Evolutionary conservation across 2,888 invertebrate genomes (phyloP), one percentile per base, ranked within the genome.

Genomic region (Noctua fimbriata): DNA sequence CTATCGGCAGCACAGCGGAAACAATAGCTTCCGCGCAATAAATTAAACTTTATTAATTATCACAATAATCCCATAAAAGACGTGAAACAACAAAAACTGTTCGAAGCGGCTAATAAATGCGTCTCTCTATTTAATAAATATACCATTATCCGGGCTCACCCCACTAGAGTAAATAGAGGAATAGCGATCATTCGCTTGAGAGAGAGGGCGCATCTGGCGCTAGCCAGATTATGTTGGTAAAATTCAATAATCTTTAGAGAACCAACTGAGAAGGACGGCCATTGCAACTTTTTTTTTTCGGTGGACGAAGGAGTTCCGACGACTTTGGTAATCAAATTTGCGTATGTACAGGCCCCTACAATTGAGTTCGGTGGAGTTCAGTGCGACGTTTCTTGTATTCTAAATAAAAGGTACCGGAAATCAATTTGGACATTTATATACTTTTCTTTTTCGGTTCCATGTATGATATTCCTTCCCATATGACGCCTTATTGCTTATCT

Each of bases 201-300:
- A 92, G 91, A 89, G 89, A 90, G 93, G 94, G 85, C 94, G 86
- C 96, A 95, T 93, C 95, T 96, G 96, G 94, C 93, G 91, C 89
- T 92, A 89, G 92, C 91, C 90, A 93, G 94, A 95, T 96, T 95
- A 95, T 94, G 93, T 94, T 92, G 93, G 92, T 93, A 92, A 93
- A 96, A 96, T 95, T 96, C 95, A 95, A 96, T 95, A 96, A 95
- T 94, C 94, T 94, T 92, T 91, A 89, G 91, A 92, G 91, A 89
- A 90, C 93, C 95, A 95, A 94, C 95, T 96, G 95, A 92, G 94
- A 82, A 91, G 90, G 92, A 89, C 90, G 89, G 90, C 87, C 89
- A 91, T 92, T 90, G 91, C 90, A 92, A 94, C 91, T 94, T 94
- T 94, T 94, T 91, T 82, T 83, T 92, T 83, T 85, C 88, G 90